Evolutionary conservation across 92 coral and sea anemone genomes (phyloP), one percentile per base, ranked within the genome.

Genomic region (Paragorgia papillata): DNA sequence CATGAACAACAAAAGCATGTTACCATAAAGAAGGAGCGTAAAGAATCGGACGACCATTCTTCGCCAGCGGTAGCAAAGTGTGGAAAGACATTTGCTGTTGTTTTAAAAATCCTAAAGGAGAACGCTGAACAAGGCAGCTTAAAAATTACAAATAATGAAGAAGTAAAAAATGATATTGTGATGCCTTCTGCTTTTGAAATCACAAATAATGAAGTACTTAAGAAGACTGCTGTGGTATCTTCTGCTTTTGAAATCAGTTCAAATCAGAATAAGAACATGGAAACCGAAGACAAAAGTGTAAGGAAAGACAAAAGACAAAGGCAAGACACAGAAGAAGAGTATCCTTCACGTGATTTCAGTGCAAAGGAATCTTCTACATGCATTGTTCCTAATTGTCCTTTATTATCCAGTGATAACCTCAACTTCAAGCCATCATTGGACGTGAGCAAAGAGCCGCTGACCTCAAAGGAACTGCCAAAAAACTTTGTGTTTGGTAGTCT

Each of bases 241-340:
- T 20, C 20, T 27, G 39, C 43, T 6, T 44, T 59, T 44, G 54
- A 68, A 49, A 44, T 49, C 60, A 46, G 58, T 25, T 8, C 37
- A 49, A 28, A 34, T 46, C 75, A 68, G 26, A 10, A 37, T 37
- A 10, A 10, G 10, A 68, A 57, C n/a, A 68, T 26, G 39, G 26
- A 68, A 24, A 48, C 14, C 15, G 34, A 44, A n/a, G 75, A 68
- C 32, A 57, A 68, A 9, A 68, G 27, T 29, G 59, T 30, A 13
- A 68, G 32, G 20, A 68, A 43, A 68, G 75, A 68, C 21, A 68
- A 68, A 49, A 44, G 75, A 9, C 59, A 54, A 21, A 68, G 60
- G 75, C 30, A 44, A n/a, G 75, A 64, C 14, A n/a, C 32, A 37
- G 71, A 68, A 37, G 71, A 68, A 44, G 58, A 46, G 27, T 68